These are phyloP conservation scores for Imbricaverruca yamaguchii DNA, from an alignment of 2,888 invertebrate species.

Conservation along the genomic window DNA sequence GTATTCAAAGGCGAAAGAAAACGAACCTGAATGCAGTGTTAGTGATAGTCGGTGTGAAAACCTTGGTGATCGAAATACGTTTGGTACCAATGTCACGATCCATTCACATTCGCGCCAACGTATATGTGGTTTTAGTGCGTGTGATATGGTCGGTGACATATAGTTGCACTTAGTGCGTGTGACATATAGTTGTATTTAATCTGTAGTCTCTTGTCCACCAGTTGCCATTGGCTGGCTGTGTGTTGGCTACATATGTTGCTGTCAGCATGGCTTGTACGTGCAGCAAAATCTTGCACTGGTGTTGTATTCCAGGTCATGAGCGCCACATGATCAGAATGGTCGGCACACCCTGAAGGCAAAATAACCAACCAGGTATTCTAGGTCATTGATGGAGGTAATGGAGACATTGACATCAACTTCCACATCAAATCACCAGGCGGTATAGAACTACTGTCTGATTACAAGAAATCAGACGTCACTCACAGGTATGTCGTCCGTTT, in stretches of 20 bases:
- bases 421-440: constrained; percentile 60
- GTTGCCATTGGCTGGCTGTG: too few species aligned
- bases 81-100: not conserved
- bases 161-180: too few species aligned
- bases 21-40: not conserved
- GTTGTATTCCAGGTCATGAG: constrained; percentile 13
- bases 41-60: not conserved
- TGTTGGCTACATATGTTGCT: too few species aligned
- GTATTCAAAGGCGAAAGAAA: not conserved
- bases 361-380: constrained; percentile 37
- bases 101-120: not conserved
- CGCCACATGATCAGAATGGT: too few species aligned
- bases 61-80: too few species aligned
- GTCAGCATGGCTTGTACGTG: too few species aligned
- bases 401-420: constrained; percentile 76
- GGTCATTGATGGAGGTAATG: constrained; percentile 77
- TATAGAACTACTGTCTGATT: constrained; percentile 56
- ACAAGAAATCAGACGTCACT: constrained; percentile 61
- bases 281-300: not conserved
- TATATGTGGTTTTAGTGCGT: not conserved
- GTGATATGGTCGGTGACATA: too few species aligned
- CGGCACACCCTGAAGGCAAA: too few species aligned
- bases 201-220: too few species aligned
- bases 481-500: constrained; percentile 46
- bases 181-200: too few species aligned